phyloP scores from a whole-genome alignment of 2,797 vertebrate species.

The Taeniopygia guttata region DNA sequence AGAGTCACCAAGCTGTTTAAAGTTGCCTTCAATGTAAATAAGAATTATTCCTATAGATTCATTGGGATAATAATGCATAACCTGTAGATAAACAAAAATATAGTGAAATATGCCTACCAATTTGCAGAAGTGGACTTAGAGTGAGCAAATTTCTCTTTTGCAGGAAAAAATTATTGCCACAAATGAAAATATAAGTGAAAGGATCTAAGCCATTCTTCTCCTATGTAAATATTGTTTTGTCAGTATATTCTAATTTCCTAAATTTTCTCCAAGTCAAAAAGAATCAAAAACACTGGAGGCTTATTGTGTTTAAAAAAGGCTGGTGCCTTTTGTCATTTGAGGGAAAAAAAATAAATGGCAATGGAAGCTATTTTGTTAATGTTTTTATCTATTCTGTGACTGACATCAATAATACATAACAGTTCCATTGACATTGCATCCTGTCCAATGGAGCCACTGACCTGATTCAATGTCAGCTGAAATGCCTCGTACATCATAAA shows the following conservation, averaged over 20 bases:
- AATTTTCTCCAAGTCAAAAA: not conserved
- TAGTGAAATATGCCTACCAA: not conserved
- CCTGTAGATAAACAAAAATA: not conserved
- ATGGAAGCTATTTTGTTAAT: slow-evolving; percentile 77
- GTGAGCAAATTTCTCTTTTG: not conserved
- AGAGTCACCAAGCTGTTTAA: not conserved
- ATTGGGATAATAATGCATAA: not conserved
- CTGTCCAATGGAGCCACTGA: slow-evolving; percentile 76
- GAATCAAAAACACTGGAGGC: not conserved
- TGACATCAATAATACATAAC: slow-evolving; percentile 79
- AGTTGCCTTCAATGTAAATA: not conserved
- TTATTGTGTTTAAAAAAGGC: slow-evolving; percentile 25
- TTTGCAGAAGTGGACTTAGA: not conserved
- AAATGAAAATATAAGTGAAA: not conserved
- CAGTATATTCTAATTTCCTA: not conserved
- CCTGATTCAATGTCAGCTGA: slow-evolving; percentile 76
- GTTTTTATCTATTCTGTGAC: slow-evolving; percentile 76
- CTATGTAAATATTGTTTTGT: not conserved
- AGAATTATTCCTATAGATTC: not conserved
- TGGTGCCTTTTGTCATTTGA: slow-evolving; percentile 58
- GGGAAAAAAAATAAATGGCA: slow-evolving; percentile 50
- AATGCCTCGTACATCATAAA: slow-evolving; percentile 75
- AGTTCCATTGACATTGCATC: slow-evolving; percentile 77
- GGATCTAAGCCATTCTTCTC: not conserved
- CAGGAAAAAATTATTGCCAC: not conserved